phyloP scores from a whole-genome alignment of 2,113 vertebrate genomes.

The Pterocles burchelli region DNA sequence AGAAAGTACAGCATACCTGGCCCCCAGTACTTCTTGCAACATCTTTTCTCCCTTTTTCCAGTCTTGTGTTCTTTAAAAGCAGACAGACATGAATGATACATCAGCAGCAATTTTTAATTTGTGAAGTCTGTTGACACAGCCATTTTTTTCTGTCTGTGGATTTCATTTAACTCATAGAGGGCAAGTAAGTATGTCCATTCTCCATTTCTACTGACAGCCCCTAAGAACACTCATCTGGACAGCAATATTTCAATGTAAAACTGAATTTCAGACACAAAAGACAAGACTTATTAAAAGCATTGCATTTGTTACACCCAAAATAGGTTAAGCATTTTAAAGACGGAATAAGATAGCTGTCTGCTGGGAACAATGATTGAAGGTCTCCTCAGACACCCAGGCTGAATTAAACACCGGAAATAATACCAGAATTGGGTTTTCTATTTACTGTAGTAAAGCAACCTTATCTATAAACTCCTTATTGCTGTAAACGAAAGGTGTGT shows the following conservation, averaged over 20 bases:
- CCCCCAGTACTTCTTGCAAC: background rate
- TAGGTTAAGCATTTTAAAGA: background rate
- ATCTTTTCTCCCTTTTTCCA: background rate
- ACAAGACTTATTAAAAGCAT: background rate
- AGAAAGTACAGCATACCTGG: background rate
- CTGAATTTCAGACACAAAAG: background rate
- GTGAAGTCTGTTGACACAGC: background rate
- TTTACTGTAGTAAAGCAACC: slow-evolving; percentile 34
- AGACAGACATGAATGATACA: background rate
- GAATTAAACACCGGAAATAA: background rate
- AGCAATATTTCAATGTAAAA: background rate
- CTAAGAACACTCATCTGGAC: background rate
- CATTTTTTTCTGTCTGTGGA: background rate
- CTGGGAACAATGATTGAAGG: background rate
- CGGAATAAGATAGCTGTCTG: background rate
- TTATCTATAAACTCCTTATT: slow-evolving; percentile 55
- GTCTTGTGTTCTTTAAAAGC: background rate
- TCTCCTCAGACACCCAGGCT: slow-evolving; percentile 7
- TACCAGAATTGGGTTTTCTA: slow-evolving; percentile 31
- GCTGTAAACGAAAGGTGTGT: slow-evolving; percentile 58
- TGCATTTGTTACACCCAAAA: background rate
- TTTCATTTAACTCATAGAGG: background rate
- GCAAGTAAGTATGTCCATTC: background rate
- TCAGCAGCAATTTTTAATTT: background rate
- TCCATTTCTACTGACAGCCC: background rate